Base-by-base conservation (phyloP, 2,113 vertebrate genomes). In the Neofelis nebulosa region DNA sequence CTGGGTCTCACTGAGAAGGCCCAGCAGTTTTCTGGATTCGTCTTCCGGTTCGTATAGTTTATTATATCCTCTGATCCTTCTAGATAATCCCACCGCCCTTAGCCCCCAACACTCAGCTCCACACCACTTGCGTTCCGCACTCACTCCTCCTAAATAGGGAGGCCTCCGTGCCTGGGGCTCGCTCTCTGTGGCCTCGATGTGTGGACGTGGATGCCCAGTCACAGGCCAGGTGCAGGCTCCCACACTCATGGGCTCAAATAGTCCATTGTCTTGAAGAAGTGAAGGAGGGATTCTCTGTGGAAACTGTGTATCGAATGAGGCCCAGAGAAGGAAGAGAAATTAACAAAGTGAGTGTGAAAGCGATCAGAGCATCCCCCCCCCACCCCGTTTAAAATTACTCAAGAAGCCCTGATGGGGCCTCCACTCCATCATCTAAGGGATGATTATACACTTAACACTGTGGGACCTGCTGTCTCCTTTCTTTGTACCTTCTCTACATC, bases 381-480 rank as follows among this genome's bases (percentile, higher is more conserved):
- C 38, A 38, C 6, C 7, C 11, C 88, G n/a, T 52, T 31, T 31
- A n/a, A 33, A 69, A 48, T 14, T 19, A 27, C 73, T 63, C n/a
- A 12, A 41, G 55, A 85, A 61, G 13, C 11, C 38, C 3, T 2
- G 29, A 5, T 2, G 0, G 65, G 71, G 31, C 0, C n/a, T 19
- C 33, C 0, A 2, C 12, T 0, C 61, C 0, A 0, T 5, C 80
- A 45, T 25, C 33, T 31, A 4, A 6, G 2, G 5, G 1, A 9
- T 33, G 68, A 12, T 11, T 45, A 1, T 18, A 1, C 2, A 3
- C 29, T 1, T 1, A 9, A 9, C 0, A 6, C n/a, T 1, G 0
- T 13, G 11, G 6, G 12, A 38, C 16, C 13, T 41, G 31, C 21
- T 16, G 2, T 16, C 31, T 50, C 29, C 63, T 31, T 33, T 41